phyloP scores from a whole-genome alignment of 2,113 vertebrate genomes.

The Nycticorax nycticorax region DNA sequence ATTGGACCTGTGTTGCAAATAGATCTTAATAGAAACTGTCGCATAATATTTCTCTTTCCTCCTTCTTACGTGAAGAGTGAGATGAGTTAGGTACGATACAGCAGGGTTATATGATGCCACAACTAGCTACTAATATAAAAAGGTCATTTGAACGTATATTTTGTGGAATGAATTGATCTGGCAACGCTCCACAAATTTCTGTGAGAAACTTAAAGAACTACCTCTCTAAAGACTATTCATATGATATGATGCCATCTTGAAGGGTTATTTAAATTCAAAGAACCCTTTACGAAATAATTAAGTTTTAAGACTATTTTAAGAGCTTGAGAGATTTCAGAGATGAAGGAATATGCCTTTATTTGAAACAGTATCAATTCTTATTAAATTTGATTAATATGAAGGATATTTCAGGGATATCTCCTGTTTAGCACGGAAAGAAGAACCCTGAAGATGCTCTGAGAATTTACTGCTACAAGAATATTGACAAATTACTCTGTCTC shows the following conservation, averaged over 20 bases:
- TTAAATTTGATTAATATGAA: neutral
- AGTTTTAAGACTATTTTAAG: neutral
- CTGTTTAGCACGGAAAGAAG: neutral
- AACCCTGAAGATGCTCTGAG: neutral
- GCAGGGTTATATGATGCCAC: neutral
- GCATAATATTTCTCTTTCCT: neutral
- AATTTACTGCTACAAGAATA: neutral
- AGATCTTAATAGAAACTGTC: neutral
- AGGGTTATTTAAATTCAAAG: neutral
- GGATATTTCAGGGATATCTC: neutral
- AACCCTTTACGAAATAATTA: neutral
- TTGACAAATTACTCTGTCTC: constrained; percentile 10
- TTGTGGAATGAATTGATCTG: neutral
- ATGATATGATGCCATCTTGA: neutral
- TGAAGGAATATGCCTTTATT: neutral
- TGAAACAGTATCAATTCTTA: neutral
- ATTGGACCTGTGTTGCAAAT: neutral
- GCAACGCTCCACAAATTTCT: neutral
- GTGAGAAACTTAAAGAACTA: neutral
- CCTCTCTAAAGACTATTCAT: neutral
- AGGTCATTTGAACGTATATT: neutral
- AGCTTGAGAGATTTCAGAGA: neutral
- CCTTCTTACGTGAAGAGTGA: neutral
- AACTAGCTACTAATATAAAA: neutral
- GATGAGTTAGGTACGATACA: neutral